Evolutionary conservation across 2,113 vertebrate species (phyloP), one percentile per base, ranked within the genome.

Genomic region (Lasiurus cinereus): DNA sequence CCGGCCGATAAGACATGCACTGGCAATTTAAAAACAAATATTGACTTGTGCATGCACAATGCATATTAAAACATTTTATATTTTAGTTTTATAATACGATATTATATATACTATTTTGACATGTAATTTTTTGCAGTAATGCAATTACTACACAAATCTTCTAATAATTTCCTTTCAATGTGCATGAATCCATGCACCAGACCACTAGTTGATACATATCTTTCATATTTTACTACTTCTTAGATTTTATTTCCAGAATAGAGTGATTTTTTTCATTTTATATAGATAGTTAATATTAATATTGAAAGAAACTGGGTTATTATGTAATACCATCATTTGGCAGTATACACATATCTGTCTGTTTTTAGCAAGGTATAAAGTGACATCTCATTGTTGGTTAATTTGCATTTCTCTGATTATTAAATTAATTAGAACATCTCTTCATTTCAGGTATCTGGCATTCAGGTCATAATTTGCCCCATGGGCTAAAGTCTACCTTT

Each of bases 211-310:
- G 29, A 43, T 52, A 54, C 29, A 8, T 50, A 19, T 39, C 56
- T 77, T 8, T 36, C 91, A 39, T 39, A 39, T 95, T 80, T 92
- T 92, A 24, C 27, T 84, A 33, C 67, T 59, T 12, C 56, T 89
- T 84, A 48, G 48, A 33, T 80, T 92, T 91, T 82, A 16, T 80
- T 95, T 93, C 39, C 3, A 62, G 46, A 69, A 11, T 43, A 33
- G 31, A 77, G 36, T 87, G 56, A 77, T 84, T 96, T 94, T 88
- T 95, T 93, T 56, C 29, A 73, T 88, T 86, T 67, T 82, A 31
- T 69, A 43, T 62, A 66, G 64, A 54, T 92, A 69, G n/a, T 78
- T 90, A 56, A 72, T 86, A 50, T 7, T 39, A 74, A 36, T 77
- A 50, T 67, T 83, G 46, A 21, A 74, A 52, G 24, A 74, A 85